These are phyloP conservation scores for Neomonachus schauinslandi DNA, from an alignment of 2,113 vertebrate genomes.

Conservation along the genomic window DNA sequence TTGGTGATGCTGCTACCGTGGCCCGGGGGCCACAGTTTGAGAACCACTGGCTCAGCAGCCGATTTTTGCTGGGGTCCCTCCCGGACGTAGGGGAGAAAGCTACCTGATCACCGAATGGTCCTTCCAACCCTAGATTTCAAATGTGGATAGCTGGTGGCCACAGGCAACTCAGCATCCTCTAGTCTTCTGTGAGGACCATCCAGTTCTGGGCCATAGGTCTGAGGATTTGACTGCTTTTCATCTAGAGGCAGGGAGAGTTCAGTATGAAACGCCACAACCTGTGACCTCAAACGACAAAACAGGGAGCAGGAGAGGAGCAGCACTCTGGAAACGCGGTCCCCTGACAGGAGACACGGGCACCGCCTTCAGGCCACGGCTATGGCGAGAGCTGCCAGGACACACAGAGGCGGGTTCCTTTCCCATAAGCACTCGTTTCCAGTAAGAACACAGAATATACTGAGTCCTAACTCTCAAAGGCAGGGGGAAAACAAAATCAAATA, in stretches of 20 bases:
- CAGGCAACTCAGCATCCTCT: neutral
- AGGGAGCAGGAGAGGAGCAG: neutral
- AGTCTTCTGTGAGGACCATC: neutral
- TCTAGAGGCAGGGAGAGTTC: neutral
- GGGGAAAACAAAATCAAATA: neutral
- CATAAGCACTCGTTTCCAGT: neutral
- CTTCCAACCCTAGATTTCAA: neutral
- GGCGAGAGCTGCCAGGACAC: neutral
- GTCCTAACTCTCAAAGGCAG: neutral
- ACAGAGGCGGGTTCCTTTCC: neutral
- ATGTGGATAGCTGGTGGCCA: neutral
- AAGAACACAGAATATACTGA: neutral
- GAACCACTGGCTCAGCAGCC: neutral
- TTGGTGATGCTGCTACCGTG: neutral
- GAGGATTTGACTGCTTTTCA: neutral
- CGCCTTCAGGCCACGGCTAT: neutral
- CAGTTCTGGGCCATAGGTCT: neutral
- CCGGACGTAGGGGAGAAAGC: neutral
- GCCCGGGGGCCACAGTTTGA: neutral
- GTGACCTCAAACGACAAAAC: neutral
- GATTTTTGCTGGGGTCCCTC: neutral
- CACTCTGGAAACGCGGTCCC: neutral
- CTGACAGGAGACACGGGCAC: neutral
- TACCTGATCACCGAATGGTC: neutral
- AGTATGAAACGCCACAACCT: neutral